phyloP scores from a whole-genome alignment of 1,140 invertebrate species.

The Octopus bimaculoides region DNA sequence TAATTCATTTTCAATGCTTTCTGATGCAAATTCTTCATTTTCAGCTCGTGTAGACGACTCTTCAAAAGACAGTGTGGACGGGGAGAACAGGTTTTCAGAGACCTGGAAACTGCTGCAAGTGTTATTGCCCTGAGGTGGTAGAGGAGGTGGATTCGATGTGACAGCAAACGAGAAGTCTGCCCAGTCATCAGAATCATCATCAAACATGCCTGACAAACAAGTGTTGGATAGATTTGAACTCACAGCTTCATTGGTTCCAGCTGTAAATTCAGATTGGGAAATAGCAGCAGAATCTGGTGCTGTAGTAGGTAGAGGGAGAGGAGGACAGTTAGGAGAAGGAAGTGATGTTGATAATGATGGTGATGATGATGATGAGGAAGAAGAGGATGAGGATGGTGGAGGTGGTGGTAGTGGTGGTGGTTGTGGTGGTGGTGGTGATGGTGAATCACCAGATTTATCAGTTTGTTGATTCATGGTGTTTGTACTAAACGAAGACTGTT shows the following conservation, averaged over 20 bases:
- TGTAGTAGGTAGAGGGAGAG: neutral
- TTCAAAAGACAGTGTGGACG: neutral
- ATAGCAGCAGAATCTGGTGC: neutral
- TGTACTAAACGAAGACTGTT: too few species aligned
- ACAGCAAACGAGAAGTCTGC: conserved; percentile 11
- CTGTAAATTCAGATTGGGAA: neutral
- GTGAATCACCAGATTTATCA: neutral
- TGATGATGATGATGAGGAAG: too few species aligned
- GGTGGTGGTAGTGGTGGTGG: neutral
- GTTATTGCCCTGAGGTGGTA: too few species aligned
- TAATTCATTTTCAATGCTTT: neutral
- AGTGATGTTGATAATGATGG: neutral
- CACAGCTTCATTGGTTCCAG: neutral
- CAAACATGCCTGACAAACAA: neutral
- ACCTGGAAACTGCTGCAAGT: too few species aligned
- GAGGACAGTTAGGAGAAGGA: conserved; percentile 2
- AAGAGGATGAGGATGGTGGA: neutral
- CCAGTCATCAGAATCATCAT: conserved; percentile 7
- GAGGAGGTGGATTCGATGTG: too few species aligned
- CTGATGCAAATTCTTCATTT: neutral
- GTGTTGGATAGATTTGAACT: neutral
- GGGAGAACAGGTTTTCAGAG: neutral
- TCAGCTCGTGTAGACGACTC: neutral
- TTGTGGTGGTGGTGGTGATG: neutral
- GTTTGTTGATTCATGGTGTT: too few species aligned